Evolutionary conservation across 1,140 invertebrate species (phyloP).

Genomic region (Pollicipes pollicipes): DNA sequence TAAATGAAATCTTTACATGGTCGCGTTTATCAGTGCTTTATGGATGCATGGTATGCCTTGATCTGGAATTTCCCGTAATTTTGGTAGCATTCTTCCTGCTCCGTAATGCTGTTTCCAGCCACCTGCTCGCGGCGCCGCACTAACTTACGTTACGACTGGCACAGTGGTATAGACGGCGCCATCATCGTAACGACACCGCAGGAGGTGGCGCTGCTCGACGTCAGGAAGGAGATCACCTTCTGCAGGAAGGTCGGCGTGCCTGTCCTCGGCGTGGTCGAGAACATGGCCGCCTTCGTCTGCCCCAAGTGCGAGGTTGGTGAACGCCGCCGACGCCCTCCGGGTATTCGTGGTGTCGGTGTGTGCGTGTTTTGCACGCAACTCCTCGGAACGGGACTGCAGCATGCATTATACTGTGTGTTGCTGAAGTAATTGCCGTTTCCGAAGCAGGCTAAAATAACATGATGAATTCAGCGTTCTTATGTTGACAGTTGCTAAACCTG

Average conservation of each 20-base stretch:
- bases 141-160: not conserved
- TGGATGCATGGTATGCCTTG: too few relatives aligned
- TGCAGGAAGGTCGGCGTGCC: slow-evolving; percentile 66
- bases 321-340: too few relatives aligned
- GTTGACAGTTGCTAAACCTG: too few relatives aligned
- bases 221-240: slow-evolving; percentile 84
- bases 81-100: not conserved
- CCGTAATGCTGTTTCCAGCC: not conserved
- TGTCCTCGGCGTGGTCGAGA: slow-evolving; percentile 75
- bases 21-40: not conserved
- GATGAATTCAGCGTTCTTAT: not conserved
- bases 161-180: slow-evolving; percentile 47
- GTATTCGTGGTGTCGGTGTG: slow-evolving; percentile 7
- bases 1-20: not conserved
- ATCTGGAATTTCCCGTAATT: too few relatives aligned
- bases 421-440: slow-evolving; percentile 7
- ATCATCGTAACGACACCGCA: slow-evolving; percentile 74
- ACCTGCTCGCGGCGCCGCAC: not conserved
- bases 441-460: not conserved
- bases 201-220: slow-evolving; percentile 70
- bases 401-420: slow-evolving; percentile 12
- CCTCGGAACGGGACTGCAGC: too few relatives aligned
- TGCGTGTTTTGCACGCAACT: not conserved
- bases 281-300: slow-evolving; percentile 78
- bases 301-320: slow-evolving; percentile 75